Evolutionary conservation across 35 echinoderm and acorn worm species (phyloP), one percentile per base, ranked within the genome.

Genomic region (Chiridota heheva): DNA sequence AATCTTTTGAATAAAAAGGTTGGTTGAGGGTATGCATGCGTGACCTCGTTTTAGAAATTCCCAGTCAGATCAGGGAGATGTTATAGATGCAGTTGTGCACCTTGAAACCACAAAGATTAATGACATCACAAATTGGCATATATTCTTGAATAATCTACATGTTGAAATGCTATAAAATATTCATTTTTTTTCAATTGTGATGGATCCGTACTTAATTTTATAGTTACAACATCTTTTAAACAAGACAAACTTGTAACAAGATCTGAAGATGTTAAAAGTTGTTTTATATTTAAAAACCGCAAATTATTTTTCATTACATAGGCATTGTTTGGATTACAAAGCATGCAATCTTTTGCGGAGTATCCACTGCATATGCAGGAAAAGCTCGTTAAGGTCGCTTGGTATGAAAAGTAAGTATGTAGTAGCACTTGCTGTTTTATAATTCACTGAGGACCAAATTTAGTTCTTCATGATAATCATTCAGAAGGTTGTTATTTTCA

Each of bases 281-380:
- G 22, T 0, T 32, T 69, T 65, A 28, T 78, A 61, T 70, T 12
- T 10, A 81, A 71, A 13, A 26, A 18, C 40, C 30, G 10, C 37
- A 16, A 1, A 29, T 36, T 70, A 22, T 77, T 28, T 26, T 81
- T 76, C 38, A 0, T 72, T 16, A 6, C 36, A 2, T 43, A 96
- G 92, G 92, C 92, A 61, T 44, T 96, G 1, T 91, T 86, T 79
- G 93, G 93, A 33, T 57, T 96, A 12, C 93, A 96, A 56, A 96
- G 86, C 39, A 96, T 96, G 79, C 78, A 81, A 59, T 90, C 87
- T 15, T 96, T 96, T 45, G 93, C 88, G 6, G 93, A 96, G 44
- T 96, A 96, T 34, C 93, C 93, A 7, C 78, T 96, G 5, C 93
- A 96, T 77, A 96, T 96, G 93, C 93, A 96, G 74, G 93, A 96